Evolutionary conservation across 2,113 vertebrate genomes (phyloP).

Genomic region (Nibea coibor): DNA sequence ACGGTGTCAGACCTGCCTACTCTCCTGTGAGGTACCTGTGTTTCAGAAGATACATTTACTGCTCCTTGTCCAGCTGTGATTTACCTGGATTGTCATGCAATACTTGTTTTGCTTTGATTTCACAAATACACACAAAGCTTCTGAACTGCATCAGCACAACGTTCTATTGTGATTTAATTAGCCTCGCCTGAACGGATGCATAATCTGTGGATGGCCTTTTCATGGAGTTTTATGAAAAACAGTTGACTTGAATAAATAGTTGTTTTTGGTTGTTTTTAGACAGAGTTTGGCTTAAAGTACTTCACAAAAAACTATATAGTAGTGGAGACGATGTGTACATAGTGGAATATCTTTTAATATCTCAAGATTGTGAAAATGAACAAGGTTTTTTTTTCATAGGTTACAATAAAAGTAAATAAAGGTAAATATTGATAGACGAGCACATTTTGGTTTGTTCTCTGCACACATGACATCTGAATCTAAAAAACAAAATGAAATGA

Average conservation of each 20-base stretch:
- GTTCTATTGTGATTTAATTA: slow-evolving; percentile 56
- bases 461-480: not conserved
- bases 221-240: slow-evolving; percentile 27
- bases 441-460: not conserved
- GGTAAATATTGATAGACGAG: not conserved
- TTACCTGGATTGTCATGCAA: slow-evolving; percentile 17
- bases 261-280: slow-evolving; percentile 27
- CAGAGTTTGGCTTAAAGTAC: not conserved
- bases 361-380: not conserved
- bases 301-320: slow-evolving; percentile 2
- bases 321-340: not conserved
- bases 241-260: slow-evolving; percentile 15
- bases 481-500: slow-evolving; percentile 25
- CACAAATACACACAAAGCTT: slow-evolving; percentile 22
- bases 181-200: slow-evolving; percentile 35
- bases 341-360: not conserved
- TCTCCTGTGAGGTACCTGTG: slow-evolving; percentile 37
- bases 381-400: not conserved
- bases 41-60: slow-evolving; percentile 35
- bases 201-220: slow-evolving; percentile 29
- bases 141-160: slow-evolving; percentile 7
- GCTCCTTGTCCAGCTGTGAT: slow-evolving; percentile 34
- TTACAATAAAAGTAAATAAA: not conserved
- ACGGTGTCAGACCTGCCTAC: slow-evolving; percentile 13
- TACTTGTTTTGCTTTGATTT: slow-evolving; percentile 28